Base-by-base conservation (phyloP, 1,140 invertebrate species). In the Lucilia sericata region DNA sequence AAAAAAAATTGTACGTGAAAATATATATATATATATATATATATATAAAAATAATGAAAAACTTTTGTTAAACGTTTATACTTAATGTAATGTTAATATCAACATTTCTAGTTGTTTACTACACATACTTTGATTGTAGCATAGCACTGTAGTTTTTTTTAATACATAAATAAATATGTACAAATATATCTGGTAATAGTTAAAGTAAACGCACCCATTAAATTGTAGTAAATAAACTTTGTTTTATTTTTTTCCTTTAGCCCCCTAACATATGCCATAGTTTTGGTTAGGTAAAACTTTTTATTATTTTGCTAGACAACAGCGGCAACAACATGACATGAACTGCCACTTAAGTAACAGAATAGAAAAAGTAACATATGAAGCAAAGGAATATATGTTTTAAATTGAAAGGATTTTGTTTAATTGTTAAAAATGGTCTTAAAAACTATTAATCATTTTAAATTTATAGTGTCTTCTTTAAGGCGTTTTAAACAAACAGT, bases 181-280 rank as follows among this genome's bases (percentile, higher is more conserved):
- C 25, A 30, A 30, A 30, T 30, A 30, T 30, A 42, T 12, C 36
- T 76, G 14, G 36, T 76, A 76, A 76, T 76, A 76, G 74, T 76
- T 76, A 36, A 36, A 17, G 74, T 76, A 80, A 80, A 80, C 76
- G 76, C 76, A 80, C 76, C 76, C 76, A 80, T 80, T 80, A 21
- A 42, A 42, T 42, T 42, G 42, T 42, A 42, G 42, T 42, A 42
- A 42, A 42, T 42, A 42, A 42, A 42, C 42, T 42, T 42, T 42
- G 7, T 42, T 42, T 42, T 42, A n/a, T 42, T 42, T 42, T 7
- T 2, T 5, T 42, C 5, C 42, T 42, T 30, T 30, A 30, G 25
- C 25, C 25, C 25, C 25, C 5, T 49, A 0, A 12, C 49, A 49
- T 12, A 49, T 12, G 49, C 13, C 9, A 49, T 9, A 49, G 13